Evolutionary conservation across 2,888 invertebrate genomes (phyloP), one percentile per base, ranked within the genome.

Genomic region (Epicampocera succincta): DNA sequence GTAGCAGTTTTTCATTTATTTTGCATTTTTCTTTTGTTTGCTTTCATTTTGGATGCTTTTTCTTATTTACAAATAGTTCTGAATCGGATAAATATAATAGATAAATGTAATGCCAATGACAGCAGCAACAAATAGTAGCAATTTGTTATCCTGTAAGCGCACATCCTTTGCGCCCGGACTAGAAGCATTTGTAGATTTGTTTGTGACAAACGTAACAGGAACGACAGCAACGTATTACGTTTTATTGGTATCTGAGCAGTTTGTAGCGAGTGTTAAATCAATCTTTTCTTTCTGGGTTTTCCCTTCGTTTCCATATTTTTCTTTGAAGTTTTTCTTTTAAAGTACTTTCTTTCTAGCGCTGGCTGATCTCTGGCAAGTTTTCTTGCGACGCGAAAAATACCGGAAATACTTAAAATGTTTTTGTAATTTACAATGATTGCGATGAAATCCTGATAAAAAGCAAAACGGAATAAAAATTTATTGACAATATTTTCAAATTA

Each of bases 381-480:
- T 38, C 33, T 33, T 33, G 33, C 33, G 8, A 66, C 38, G 74
- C 74, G 74, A 75, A 66, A 82, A 78, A 78, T 78, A 71, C 69
- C 71, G 78, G 78, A 78, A 82, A 78, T 82, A 78, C 60, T 78
- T 78, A 71, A 78, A 71, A 75, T 82, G 69, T 78, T 82, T 82
- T 68, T 77, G 60, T 73, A 77, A 77, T 71, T 78, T 65, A 38
- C 74, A 75, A 58, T 17, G 71, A 71, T 75, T 61, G 76, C 54
- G 77, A 69, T 58, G 65, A 77, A 77, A 69, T 77, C 15, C 54
- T 25, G 38, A 48, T 33, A 65, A 60, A 50, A 46, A 44, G 17
- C 3, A 6, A 19, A 19, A 25, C 12, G 44, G 12, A n/a, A 29
- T 66, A 44, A 38, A 69, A 33, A 50, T 54, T 54, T 48, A 50